Evolutionary conservation across 2,797 vertebrate genomes (phyloP), one percentile per base, ranked within the genome.

Genomic region (Lacerta bilineata): DNA sequence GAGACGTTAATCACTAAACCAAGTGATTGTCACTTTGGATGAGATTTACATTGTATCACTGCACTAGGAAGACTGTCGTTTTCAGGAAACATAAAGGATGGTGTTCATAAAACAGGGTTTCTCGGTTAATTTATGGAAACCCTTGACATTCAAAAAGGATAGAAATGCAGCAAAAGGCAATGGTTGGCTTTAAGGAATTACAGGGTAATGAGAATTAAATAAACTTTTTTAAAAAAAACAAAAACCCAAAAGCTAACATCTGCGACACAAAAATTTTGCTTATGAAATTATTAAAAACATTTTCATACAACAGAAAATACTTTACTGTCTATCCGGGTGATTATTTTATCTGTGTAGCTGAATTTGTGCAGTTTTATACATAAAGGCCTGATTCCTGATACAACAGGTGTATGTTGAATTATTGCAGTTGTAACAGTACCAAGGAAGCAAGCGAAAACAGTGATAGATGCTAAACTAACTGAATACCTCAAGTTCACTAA

Each of bases 391-490:
- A 96, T 96, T 96, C 95, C 95, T 97, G 96, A 96, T 97, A 97
- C 96, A 97, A 97, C 95, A 96, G 92, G 93, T 96, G 88, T 96
- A 97, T 94, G 96, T 94, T 96, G 96, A 96, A 94, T 97, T 97
- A 97, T 97, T 97, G 97, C 97, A 97, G 96, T 97, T 97, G 96
- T 97, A 97, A 96, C 97, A 97, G 96, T 96, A 96, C 96, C 94
- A 95, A 97, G 96, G 95, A 96, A 97, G 95, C 96, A 97, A 96
- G 94, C 91, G 94, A 94, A 97, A 97, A 95, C 89, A 90, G 97
- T 93, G 95, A 94, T 95, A 95, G 95, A 94, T 95, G 95, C 79
- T 94, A 94, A 96, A 96, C 94, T 96, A 95, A 94, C 93, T 84
- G 94, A 97, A 96, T 93, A 96, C 89, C 84, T 96, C 90, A 94